Percentiles rank a stretch among this genome's conserved stretches.
Evolutionary conservation across 2,797 vertebrate species (phyloP).

Genomic region (Typhlichthys subterraneus): DNA sequence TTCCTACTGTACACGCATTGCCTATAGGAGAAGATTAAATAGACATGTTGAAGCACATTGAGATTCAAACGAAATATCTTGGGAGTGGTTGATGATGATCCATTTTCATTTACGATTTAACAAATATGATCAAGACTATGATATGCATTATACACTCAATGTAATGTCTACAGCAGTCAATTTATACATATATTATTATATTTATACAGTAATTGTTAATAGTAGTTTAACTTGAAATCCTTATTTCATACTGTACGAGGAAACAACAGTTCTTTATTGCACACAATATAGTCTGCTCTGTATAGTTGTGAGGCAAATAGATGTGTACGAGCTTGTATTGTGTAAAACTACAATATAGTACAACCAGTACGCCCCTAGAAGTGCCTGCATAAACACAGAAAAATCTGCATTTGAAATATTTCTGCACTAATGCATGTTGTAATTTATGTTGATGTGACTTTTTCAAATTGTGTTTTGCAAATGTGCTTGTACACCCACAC

Average conservation of each 20-base stretch:
- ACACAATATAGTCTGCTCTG: too few relatives aligned
- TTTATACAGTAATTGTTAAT: not conserved
- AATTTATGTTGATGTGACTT: not conserved
- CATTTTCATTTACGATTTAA: constrained; percentile 1
- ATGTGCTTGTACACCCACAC: not conserved
- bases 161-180: constrained; percentile 12
- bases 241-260: too few relatives aligned
- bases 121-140: constrained; percentile 32
- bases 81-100: constrained; percentile 1
- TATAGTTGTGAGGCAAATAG: too few relatives aligned
- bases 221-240: not conserved
- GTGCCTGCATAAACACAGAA: too few relatives aligned
- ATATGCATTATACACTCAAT: constrained; percentile 5
- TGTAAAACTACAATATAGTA: too few relatives aligned
- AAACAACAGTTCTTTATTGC: too few relatives aligned
- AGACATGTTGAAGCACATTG: not conserved
- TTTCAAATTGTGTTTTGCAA: not conserved
- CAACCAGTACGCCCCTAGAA: too few relatives aligned
- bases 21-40: constrained; percentile 4
- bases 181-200: constrained; percentile 8
- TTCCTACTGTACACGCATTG: constrained; percentile 9
- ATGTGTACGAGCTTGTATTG: too few relatives aligned
- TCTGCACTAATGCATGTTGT: too few relatives aligned
- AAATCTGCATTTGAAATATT: not conserved
- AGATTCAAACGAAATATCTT: not conserved